Conservation (phyloP, 2,888 invertebrate genomes). For the Clitarchus hookeri region DNA sequence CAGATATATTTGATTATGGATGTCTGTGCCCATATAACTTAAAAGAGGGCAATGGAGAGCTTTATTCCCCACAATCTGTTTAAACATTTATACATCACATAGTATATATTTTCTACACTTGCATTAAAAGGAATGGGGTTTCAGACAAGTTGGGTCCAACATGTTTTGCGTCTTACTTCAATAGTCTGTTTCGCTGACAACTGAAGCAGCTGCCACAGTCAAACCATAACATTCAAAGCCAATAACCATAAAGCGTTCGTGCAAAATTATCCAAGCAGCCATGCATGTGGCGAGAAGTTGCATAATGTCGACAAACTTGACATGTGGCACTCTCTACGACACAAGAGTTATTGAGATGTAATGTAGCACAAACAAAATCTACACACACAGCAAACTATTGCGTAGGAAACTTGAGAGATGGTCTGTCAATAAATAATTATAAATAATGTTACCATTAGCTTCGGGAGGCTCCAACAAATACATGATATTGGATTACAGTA, state of each 20-base stretch:
- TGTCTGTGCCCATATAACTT: too few relatives aligned
- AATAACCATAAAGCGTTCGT: not conserved
- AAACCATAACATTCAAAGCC: constrained; percentile 7
- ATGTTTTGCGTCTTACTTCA: not conserved
- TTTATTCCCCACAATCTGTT: too few relatives aligned
- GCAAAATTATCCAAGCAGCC: not conserved
- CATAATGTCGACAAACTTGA: not conserved
- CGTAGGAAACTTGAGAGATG: constrained; percentile 64
- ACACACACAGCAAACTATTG: constrained; percentile 33
- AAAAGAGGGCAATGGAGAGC: too few relatives aligned
- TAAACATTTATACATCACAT: too few relatives aligned
- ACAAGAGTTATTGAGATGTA: constrained; percentile 22
- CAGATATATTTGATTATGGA: too few relatives aligned
- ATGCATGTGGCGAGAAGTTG: not conserved
- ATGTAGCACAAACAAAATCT: constrained; percentile 5
- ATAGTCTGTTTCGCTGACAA: not conserved
- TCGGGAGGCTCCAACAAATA: constrained; percentile 20
- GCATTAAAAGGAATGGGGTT: too few relatives aligned
- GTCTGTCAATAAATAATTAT: constrained; percentile 46
- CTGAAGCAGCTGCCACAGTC: not conserved
- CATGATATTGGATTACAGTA: constrained; percentile 12
- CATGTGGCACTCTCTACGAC: constrained; percentile 15
- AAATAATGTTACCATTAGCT: constrained; percentile 24
- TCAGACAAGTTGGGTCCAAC: too few relatives aligned
- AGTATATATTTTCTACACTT: too few relatives aligned